These are phyloP conservation scores for Phthorimaea operculella DNA, from an alignment of 1,140 invertebrate species.

Conservation along the genomic window DNA sequence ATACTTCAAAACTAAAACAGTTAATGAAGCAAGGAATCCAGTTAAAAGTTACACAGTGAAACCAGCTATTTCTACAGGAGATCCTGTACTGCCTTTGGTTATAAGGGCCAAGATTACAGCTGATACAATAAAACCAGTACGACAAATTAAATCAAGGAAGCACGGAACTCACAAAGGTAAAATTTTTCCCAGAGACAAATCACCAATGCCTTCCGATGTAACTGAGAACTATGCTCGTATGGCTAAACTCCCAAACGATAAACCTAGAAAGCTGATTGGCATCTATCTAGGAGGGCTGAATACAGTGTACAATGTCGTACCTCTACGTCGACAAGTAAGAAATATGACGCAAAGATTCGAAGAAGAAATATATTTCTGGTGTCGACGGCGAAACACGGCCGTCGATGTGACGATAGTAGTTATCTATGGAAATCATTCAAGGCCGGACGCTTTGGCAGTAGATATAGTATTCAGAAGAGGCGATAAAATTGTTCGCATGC, in stretches of 20 bases:
- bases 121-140: neutral
- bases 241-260: neutral
- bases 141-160: neutral
- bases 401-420: neutral
- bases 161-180: neutral
- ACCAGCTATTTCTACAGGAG: neutral
- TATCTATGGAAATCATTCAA: neutral
- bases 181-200: no score
- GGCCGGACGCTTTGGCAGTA: neutral
- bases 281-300: neutral
- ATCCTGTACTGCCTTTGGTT: neutral
- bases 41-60: neutral
- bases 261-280: neutral
- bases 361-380: neutral
- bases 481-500: neutral
- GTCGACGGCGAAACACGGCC: neutral
- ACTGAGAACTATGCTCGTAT: neutral
- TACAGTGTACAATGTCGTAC: neutral
- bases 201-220: neutral
- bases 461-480: neutral
- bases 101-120: neutral
- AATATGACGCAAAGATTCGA: neutral
- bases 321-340: neutral
- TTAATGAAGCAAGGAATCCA: neutral
- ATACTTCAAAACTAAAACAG: neutral